Evolutionary conservation across 2,113 vertebrate species (phyloP).

Genomic region (Zeus faber): DNA sequence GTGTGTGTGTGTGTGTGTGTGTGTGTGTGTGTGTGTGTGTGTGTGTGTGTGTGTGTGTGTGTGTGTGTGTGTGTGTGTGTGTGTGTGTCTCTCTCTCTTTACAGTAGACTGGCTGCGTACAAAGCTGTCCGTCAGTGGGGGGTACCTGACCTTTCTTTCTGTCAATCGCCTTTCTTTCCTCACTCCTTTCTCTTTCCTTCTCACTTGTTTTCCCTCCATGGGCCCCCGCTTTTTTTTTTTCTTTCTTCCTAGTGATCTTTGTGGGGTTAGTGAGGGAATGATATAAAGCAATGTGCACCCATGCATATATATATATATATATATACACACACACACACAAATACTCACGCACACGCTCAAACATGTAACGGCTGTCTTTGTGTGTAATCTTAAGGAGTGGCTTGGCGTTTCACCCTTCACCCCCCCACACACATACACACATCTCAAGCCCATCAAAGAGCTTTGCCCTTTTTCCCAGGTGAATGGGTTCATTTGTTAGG

Average conservation of each 20-base stretch:
- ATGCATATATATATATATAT: constrained; percentile 8
- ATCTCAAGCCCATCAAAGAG: not conserved
- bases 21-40: too few species aligned
- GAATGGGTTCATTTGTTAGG: constrained; percentile 45
- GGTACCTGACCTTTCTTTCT: constrained; percentile 69
- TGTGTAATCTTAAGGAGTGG: constrained; percentile 38
- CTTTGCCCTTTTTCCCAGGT: constrained; percentile 53
- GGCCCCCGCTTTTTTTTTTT: constrained; percentile 6
- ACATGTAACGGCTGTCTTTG: not conserved
- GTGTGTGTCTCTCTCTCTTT: constrained; percentile 42
- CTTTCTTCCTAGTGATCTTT: constrained; percentile 8
- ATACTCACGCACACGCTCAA: constrained; percentile 16
- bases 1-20: constrained; percentile 23
- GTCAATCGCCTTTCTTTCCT: constrained; percentile 46
- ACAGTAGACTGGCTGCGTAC: constrained; percentile 59
- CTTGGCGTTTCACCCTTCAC: constrained; percentile 52
- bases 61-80: constrained; percentile 13
- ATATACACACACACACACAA: constrained; percentile 10
- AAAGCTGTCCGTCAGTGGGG: constrained; percentile 68
- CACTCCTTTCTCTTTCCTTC: constrained; percentile 7
- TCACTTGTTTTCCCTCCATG: too few species aligned
- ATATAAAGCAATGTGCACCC: not conserved
- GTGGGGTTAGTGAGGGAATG: not conserved
- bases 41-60: constrained; percentile 7
- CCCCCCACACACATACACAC: constrained; percentile 1